Evolutionary conservation across 2,113 vertebrate species (phyloP), one percentile per base, ranked within the genome.

Genomic region (Cinclus cinclus): DNA sequence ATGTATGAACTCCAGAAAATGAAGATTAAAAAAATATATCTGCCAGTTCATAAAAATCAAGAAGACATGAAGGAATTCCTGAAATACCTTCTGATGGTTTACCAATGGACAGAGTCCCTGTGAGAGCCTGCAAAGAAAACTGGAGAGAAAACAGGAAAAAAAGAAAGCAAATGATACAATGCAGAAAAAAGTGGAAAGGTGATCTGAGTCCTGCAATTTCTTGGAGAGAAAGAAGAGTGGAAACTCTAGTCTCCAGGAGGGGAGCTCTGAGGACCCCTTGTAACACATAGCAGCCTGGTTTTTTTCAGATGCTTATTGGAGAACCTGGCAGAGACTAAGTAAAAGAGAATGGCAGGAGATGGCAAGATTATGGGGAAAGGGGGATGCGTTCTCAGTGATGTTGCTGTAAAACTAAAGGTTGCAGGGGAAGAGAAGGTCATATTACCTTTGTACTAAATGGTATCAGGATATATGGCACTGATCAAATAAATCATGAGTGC

Each of bases 251-350:
- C 15, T 4, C 0, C 63, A 84, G 44, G 2, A 25, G 41, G 17
- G 6, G 62, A 75, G 15, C 16, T 84, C 70, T 55, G 33, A 47
- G 9, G 47, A 63, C 33, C 19, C 46, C 7, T 35, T 81, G 35
- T 33, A 70, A 55, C 3, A 70, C 4, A 1, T 8, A 28, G 13
- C 39, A 67, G 30, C 2, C 1, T 81, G 18, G 18, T 3, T 5
- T 75, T 86, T 84, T 68, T 33, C 50, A 77, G 31, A 6, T 84
- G 33, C 60, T 65, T 28, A 12, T 33, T 18, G 6, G 62, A 77
- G 55, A 84, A 60, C 24, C 7, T 58, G 39, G 8, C 35, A 70
- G 27, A 75, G 10, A 39, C 30, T 63, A 65, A 46, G 11, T 31
- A 55, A 70, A 82, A 6, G 28, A 30, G 9, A 15, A 49, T 49